Evolutionary conservation across 2,113 vertebrate species (phyloP).

Genomic region (Elephas maximus): DNA sequence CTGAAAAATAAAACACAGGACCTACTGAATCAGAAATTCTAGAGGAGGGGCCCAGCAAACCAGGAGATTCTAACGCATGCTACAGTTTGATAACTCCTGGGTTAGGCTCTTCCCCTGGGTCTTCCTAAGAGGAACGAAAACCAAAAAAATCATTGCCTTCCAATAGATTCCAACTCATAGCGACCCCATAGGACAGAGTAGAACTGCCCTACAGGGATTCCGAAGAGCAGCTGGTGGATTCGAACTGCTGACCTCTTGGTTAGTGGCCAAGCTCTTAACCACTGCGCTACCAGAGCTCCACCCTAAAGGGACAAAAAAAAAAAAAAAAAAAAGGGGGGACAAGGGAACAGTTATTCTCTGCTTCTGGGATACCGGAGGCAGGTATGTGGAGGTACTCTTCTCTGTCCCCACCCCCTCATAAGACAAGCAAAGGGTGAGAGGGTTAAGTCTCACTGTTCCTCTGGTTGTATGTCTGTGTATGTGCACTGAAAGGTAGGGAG

Average conservation of each 20-base stretch:
- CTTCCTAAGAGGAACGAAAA: not conserved
- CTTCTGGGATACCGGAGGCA: not conserved
- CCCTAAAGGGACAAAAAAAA: too few species aligned
- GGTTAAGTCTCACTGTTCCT: constrained; percentile 7
- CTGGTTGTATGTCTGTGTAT: not conserved
- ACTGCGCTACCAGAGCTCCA: too few species aligned
- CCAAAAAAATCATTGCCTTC: too few species aligned
- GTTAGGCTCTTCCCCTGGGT: not conserved
- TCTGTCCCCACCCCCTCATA: not conserved
- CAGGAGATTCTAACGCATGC: not conserved
- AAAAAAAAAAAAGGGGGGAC: not conserved
- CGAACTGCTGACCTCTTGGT: too few species aligned
- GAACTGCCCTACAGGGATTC: too few species aligned
- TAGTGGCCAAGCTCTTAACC: too few species aligned
- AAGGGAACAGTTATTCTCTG: constrained; percentile 18
- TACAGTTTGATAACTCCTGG: constrained; percentile 50
- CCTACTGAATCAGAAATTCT: constrained; percentile 40
- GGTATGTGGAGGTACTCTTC: not conserved
- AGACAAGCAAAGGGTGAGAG: constrained; percentile 24
- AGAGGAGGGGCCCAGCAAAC: constrained; percentile 1
- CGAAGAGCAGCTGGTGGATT: too few species aligned
- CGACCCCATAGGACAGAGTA: too few species aligned
- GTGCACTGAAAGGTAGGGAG: not conserved
- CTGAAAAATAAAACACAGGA: not conserved
- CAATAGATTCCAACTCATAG: too few species aligned